Percentiles rank a stretch among this genome's conserved stretches.
phyloP scores from a whole-genome alignment of 2,113 vertebrate species.

The Rhinichthys klamathensis region DNA sequence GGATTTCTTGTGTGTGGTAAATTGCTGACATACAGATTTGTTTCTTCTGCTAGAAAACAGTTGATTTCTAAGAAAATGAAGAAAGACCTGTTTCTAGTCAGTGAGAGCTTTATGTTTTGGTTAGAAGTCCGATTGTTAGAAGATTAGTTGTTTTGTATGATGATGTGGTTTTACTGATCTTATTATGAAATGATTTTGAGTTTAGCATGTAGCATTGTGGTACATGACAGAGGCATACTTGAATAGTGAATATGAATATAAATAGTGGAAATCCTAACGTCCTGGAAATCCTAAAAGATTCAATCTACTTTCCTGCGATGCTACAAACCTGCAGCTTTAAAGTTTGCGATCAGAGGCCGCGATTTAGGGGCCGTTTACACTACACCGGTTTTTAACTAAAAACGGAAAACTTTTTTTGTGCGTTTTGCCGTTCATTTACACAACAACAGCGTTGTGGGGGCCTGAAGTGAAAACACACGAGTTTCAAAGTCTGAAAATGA shows the following conservation, averaged over 20 bases:
- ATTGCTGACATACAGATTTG: conserved; percentile 22
- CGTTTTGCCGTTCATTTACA: no score
- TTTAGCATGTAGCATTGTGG: not conserved
- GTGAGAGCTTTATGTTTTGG: not conserved
- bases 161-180: not conserved
- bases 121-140: not conserved
- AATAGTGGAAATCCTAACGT: not conserved
- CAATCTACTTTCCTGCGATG: not conserved
- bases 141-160: not conserved
- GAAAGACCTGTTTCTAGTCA: not conserved
- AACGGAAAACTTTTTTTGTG: no score
- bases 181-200: not conserved
- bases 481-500: no score
- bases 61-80: not conserved
- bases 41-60: not conserved
- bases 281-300: not conserved
- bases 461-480: no score
- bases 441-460: no score
- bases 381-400: no score
- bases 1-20: conserved; percentile 5
- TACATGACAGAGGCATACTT: not conserved
- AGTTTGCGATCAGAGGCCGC: not conserved
- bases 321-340: not conserved
- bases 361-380: no score
- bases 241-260: no score